phyloP scores from a whole-genome alignment of 2,797 vertebrate species.

The Spinus pinus region DNA sequence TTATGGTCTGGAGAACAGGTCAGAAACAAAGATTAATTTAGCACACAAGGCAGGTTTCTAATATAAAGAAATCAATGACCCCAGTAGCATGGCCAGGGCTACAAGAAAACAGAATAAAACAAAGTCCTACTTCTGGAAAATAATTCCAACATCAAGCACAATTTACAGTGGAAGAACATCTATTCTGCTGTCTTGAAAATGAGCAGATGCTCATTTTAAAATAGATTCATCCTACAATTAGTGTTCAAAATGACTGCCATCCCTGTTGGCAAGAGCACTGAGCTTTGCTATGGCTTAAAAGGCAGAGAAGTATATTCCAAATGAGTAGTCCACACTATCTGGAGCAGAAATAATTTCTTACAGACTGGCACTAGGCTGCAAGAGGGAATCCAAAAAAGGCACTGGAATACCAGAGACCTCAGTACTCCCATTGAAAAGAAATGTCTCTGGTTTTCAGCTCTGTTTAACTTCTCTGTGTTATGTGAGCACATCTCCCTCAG shows the following conservation, averaged over 20 bases:
- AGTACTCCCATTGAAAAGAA: background rate
- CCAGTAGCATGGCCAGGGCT: background rate
- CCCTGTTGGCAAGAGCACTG: background rate
- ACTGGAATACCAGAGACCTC: background rate
- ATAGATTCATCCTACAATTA: slow-evolving; percentile 14
- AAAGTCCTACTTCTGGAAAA: background rate
- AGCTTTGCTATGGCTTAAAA: background rate
- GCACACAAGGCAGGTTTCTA: background rate
- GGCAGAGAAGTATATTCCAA: background rate
- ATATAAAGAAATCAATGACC: background rate
- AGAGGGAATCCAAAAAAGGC: slow-evolving; percentile 5
- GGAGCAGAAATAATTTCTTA: slow-evolving; percentile 19
- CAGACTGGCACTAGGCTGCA: background rate
- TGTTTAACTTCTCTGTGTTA: background rate
- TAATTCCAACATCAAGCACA: background rate
- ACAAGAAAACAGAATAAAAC: background rate
- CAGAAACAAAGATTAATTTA: background rate
- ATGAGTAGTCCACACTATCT: background rate
- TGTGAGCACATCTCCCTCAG: background rate
- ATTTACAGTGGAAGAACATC: background rate
- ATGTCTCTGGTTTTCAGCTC: background rate
- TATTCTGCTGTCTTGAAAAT: background rate
- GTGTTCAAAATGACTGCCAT: slow-evolving; percentile 27
- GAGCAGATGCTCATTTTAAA: slow-evolving; percentile 10
- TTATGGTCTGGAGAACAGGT: background rate